These are phyloP conservation scores for Apamea crenata DNA, from an alignment of 2,888 invertebrate species.

Conservation along the genomic window DNA sequence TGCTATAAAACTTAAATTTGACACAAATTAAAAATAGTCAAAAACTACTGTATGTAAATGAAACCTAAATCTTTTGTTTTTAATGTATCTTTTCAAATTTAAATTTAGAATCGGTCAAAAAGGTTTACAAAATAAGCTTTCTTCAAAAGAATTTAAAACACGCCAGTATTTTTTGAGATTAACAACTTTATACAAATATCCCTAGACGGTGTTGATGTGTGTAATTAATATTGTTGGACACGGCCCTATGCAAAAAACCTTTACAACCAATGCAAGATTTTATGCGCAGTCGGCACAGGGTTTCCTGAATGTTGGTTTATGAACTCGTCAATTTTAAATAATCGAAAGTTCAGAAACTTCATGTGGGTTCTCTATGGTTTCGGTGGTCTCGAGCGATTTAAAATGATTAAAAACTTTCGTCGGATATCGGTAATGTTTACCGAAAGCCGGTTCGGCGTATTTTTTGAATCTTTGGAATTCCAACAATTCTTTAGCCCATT, in stretches of 20 bases:
- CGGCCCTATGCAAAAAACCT: neutral
- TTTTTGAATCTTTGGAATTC: constrained; percentile 76
- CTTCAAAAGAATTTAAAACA: no score
- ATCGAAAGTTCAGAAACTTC: constrained; percentile 36
- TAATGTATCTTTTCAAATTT: no score
- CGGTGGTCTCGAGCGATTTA: constrained; percentile 69
- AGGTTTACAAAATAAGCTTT: no score
- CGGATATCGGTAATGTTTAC: constrained; percentile 78
- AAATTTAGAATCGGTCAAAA: no score
- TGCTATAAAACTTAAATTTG: no score
- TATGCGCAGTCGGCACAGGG: neutral
- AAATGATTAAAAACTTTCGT: constrained; percentile 70
- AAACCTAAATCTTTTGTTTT: no score
- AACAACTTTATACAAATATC: no score
- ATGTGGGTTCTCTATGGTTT: constrained; percentile 40
- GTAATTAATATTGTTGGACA: neutral
- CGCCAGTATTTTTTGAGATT: no score
- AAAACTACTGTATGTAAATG: no score
- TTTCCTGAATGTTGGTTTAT: neutral
- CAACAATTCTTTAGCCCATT: constrained; percentile 78
- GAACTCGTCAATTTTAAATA: constrained; percentile 13
- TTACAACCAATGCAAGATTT: neutral
- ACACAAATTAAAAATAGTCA: no score
- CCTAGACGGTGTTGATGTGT: no score
- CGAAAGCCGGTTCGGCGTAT: constrained; percentile 78